phyloP scores from a whole-genome alignment of 2,888 invertebrate species.

The Neoaliturus tenellus region DNA sequence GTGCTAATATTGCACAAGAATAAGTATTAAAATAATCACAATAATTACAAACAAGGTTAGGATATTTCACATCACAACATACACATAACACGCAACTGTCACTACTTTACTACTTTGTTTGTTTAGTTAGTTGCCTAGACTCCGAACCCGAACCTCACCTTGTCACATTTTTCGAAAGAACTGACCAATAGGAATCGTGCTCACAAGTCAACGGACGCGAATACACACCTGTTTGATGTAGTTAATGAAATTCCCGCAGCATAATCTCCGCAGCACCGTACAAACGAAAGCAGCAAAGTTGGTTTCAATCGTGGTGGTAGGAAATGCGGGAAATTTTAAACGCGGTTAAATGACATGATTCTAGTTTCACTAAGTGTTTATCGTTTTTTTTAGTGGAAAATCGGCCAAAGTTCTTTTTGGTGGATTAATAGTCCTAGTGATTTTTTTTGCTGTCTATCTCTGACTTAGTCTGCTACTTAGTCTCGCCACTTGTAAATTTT shows the following conservation, averaged over 20 bases:
- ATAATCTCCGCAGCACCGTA: background rate
- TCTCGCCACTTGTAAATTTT: no score
- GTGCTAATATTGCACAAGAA: background rate
- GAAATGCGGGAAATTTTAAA: no score
- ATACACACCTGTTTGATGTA: conserved; percentile 59
- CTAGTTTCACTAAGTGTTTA: no score
- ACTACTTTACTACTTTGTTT: conserved; percentile 22
- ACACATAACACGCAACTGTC: conserved; percentile 27
- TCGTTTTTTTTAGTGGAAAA: no score
- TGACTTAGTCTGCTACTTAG: no score
- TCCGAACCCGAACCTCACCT: background rate
- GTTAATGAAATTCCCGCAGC: background rate
- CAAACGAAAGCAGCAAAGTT: no score
- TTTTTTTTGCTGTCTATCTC: no score
- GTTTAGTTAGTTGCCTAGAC: conserved; percentile 29
- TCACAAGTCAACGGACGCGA: conserved; percentile 56
- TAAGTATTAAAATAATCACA: background rate
- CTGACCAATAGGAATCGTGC: conserved; percentile 28
- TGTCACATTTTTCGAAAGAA: conserved; percentile 43
- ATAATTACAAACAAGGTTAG: background rate
- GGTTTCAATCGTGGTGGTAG: no score
- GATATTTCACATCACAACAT: background rate
- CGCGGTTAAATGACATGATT: no score
- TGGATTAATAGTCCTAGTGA: no score
- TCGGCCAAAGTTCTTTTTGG: no score